phyloP scores from a whole-genome alignment of 2,797 vertebrate genomes.

The Poecilia wingei region DNA sequence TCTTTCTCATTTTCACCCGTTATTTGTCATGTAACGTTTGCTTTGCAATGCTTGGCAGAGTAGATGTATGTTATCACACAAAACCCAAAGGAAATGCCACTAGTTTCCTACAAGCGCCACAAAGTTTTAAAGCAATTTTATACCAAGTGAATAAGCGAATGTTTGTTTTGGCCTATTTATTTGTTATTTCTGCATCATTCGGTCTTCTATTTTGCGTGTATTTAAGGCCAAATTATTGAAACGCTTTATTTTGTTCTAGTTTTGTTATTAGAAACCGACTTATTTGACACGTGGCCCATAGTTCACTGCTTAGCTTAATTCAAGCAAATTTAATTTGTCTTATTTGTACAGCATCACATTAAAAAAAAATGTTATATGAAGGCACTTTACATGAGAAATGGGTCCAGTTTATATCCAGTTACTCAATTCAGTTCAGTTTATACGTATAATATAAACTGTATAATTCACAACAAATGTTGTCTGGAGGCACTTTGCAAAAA shows the following conservation, averaged over 20 bases:
- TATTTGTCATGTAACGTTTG: neutral
- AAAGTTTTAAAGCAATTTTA: neutral
- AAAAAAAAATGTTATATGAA: neutral
- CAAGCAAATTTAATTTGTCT: neutral
- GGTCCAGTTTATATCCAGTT: neutral
- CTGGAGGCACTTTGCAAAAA: neutral
- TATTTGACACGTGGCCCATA: neutral
- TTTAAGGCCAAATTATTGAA: neutral
- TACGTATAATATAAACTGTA: too few relatives aligned
- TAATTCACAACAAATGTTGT: too few relatives aligned
- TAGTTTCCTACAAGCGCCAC: neutral
- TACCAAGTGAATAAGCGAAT: neutral
- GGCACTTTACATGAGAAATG: neutral
- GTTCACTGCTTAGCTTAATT: neutral
- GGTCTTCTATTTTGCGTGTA: neutral
- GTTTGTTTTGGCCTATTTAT: neutral
- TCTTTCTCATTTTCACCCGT: neutral
- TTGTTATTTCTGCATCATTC: neutral
- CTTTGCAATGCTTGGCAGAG: neutral
- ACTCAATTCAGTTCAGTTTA: too few relatives aligned
- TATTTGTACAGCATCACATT: neutral
- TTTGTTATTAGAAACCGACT: neutral
- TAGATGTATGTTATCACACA: neutral
- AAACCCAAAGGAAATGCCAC: neutral
- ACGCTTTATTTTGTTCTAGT: neutral